Conservation (phyloP, 2,888 invertebrate genomes). For the Embidobia sp. region DNA sequence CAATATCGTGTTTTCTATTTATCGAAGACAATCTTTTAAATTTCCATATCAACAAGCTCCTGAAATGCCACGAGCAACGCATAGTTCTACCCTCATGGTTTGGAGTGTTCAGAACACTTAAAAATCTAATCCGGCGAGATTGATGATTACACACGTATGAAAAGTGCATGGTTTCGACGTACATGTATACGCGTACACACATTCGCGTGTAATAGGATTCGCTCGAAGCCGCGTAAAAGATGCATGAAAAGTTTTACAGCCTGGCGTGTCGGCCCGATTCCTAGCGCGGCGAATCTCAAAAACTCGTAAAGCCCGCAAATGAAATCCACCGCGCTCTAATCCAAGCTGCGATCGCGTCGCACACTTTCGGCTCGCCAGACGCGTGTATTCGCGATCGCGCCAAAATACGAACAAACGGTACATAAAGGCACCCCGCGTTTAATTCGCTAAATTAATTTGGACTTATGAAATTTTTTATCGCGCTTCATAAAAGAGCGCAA, state of each 20-base stretch:
- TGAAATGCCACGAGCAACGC: conserved; percentile 48
- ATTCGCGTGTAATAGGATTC: conserved; percentile 64
- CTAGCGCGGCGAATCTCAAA: conserved; percentile 73
- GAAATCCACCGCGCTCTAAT: conserved; percentile 77
- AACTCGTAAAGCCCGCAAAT: conserved; percentile 79
- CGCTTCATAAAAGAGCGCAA: conserved; percentile 30
- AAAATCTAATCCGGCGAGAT: conserved; percentile 59
- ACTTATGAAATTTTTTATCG: conserved; percentile 59
- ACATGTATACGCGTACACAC: conserved; percentile 43
- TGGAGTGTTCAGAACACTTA: conserved; percentile 63
- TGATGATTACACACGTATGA: conserved; percentile 63
- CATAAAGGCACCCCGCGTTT: conserved; percentile 25
- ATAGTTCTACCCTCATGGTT: conserved; percentile 67
- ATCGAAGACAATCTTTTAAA: conserved; percentile 49
- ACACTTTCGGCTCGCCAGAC: conserved; percentile 66
- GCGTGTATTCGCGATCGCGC: conserved; percentile 52
- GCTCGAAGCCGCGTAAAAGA: conserved; percentile 65
- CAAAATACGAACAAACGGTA: conserved; percentile 35
- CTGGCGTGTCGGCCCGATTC: conserved; percentile 63
- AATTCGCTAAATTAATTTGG: conserved; percentile 57
- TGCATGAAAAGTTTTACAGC: conserved; percentile 72
- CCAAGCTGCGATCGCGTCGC: conserved; percentile 78
- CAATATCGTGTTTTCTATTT: conserved; percentile 19
- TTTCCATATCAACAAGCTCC: conserved; percentile 55
- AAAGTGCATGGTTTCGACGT: conserved; percentile 41